Conservation (phyloP, 2,113 vertebrate genomes). For the Thermophis baileyi region DNA sequence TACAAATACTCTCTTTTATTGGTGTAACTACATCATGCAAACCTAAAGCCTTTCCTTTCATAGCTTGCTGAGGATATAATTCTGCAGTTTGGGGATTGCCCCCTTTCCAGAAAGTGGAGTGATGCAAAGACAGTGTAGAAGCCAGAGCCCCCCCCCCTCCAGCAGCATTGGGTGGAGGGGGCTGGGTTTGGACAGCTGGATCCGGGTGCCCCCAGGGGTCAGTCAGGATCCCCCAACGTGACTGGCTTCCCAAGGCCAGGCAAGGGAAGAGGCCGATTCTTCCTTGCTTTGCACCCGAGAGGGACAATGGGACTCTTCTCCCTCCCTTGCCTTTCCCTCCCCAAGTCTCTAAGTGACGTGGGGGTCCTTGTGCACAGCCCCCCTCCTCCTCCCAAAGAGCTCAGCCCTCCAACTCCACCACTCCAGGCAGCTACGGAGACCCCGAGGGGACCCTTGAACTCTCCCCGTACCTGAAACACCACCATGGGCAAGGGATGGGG, state of each 20-base stretch:
- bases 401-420: neutral
- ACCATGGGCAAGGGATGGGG: neutral
- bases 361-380: neutral
- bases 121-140: neutral
- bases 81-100: neutral
- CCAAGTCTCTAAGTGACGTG: neutral
- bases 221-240: no score
- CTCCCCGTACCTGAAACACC: neutral
- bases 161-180: neutral
- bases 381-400: no score
- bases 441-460: no score
- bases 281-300: neutral
- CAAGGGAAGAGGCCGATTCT: no score
- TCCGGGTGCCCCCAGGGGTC: neutral
- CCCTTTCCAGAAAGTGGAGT: neutral
- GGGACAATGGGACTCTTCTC: neutral
- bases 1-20: no score
- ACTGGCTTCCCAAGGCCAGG: neutral
- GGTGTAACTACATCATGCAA: neutral
- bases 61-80: neutral
- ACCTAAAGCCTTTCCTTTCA: neutral
- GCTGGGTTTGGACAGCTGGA: neutral
- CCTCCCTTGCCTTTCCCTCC: no score
- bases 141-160: no score
- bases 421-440: no score